These are phyloP conservation scores for Dolichoris vasculosae DNA, from an alignment of 1,140 invertebrate species.

Conservation along the genomic window DNA sequence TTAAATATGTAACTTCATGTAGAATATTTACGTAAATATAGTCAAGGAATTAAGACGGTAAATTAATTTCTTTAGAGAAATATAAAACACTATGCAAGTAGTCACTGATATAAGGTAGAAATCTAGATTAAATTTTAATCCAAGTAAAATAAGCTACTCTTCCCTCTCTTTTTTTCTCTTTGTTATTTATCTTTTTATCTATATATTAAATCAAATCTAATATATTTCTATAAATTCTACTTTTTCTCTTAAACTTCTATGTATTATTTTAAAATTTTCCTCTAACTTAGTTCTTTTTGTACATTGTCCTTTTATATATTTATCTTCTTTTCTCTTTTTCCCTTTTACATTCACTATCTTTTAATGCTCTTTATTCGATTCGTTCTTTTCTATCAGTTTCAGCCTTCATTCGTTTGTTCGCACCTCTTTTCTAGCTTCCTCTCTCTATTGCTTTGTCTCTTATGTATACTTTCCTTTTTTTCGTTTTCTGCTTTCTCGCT, in stretches of 20 bases:
- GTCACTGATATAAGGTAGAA: slow-evolving; percentile 27
- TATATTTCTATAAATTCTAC: background rate
- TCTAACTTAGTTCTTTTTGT: background rate
- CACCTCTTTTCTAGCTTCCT: background rate
- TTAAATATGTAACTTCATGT: too few species aligned
- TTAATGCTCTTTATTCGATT: background rate
- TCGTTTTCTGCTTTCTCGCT: slow-evolving; percentile 20
- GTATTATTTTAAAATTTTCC: slow-evolving; percentile 38
- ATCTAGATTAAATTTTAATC: slow-evolving; percentile 61
- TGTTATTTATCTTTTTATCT: background rate
- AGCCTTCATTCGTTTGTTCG: background rate
- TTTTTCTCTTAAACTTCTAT: background rate
- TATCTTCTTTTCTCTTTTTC: slow-evolving; percentile 25
- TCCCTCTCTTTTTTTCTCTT: background rate
- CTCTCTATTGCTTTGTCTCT: slow-evolving; percentile 24
- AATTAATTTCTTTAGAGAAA: slow-evolving; percentile 36
- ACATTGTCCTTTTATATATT: background rate
- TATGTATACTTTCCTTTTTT: background rate
- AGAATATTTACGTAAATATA: background rate
- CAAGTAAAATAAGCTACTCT: slow-evolving; percentile 50
- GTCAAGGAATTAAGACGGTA: slow-evolving; percentile 21
- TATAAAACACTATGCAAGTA: slow-evolving; percentile 11
- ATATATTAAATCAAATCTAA: background rate
- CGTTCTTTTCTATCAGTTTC: background rate
- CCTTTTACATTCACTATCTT: slow-evolving; percentile 28